Evolutionary conservation across 2,113 vertebrate species (phyloP).

Genomic region (Morone chrysops): DNA sequence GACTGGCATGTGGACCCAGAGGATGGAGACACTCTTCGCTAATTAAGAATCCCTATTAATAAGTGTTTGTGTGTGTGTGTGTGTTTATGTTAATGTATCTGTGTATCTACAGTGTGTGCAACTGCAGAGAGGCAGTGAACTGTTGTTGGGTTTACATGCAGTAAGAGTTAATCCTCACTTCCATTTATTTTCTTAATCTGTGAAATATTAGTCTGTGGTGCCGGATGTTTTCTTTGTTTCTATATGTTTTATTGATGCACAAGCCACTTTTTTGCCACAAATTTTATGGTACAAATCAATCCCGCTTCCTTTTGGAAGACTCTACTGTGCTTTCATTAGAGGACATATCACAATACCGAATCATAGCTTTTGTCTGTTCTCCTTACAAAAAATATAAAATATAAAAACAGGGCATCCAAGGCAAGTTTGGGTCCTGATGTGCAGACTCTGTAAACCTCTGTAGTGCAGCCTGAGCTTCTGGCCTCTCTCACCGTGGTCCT

Average conservation of each 20-base stretch:
- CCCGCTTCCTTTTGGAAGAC: background rate
- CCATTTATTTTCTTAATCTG: background rate
- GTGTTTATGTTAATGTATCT: slow-evolving; percentile 21
- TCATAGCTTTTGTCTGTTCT: background rate
- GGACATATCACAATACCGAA: background rate
- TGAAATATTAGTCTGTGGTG: background rate
- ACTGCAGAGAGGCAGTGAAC: background rate
- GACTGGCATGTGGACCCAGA: slow-evolving; percentile 51
- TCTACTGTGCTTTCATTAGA: background rate
- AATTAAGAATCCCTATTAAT: slow-evolving; percentile 79
- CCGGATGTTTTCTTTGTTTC: background rate
- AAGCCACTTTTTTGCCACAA: background rate
- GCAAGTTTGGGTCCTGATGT: background rate
- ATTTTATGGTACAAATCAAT: background rate
- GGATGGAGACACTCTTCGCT: slow-evolving; percentile 57
- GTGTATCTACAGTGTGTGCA: background rate
- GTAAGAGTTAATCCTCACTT: background rate
- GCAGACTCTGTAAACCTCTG: background rate
- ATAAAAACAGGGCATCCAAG: background rate
- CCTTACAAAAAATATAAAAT: background rate
- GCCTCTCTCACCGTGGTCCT: background rate
- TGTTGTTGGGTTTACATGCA: background rate
- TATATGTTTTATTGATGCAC: background rate
- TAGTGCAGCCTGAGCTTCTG: background rate
- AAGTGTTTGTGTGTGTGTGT: slow-evolving; percentile 28